Base-by-base conservation (phyloP, 2,888 invertebrate species). In the Lysandra bellargus region DNA sequence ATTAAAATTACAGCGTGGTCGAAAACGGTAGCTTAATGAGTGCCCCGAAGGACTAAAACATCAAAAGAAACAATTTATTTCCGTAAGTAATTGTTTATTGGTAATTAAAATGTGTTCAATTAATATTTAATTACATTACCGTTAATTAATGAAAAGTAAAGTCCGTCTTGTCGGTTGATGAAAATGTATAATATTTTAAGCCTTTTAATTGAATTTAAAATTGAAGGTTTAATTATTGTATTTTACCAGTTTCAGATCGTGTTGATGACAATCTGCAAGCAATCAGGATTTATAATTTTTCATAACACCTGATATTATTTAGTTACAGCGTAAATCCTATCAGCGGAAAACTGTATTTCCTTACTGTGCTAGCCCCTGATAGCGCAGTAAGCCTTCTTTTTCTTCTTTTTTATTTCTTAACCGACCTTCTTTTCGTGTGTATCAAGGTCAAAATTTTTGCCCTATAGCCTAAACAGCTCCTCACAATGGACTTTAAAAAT, bases 221-320 rank as follows among this genome's bases (percentile, higher is more conserved):
- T 74, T 75, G 79, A 60, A 40, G 61, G n/a, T 75, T 74, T 73
- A 79, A 79, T 79, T 60, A 74, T 74, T 61, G 74, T 60, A 30
- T 60, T 76, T 77, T 17, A 69, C 33, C 14, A 37, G 69, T 37
- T 69, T 14, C 69, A 23, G 12, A 30, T 30, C 12, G 64, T 17
- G 40, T 73, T 37, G 44, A 44, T 44, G n/a, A 74, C 74, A 74
- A 74, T 40, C 40, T 74, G 23, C 44, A 23, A 33, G 69, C 14
- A 69, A 37, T 69, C 23, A 40, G n/a, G 7, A n/a, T n/a, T 44
- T 44, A 74, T n/a, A 44, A 30, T 64, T 30, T 23, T 61, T 57
- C 14, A 14, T 4, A 57, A 17, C 57, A 57, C 17, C 57, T 17
- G 57, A 57, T 57, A 57, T 57, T 57, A 57, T 57, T 57, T 57